These are phyloP conservation scores for Hippocampus abdominalis DNA, from an alignment of 2,113 vertebrate genomes.

Conservation along the genomic window DNA sequence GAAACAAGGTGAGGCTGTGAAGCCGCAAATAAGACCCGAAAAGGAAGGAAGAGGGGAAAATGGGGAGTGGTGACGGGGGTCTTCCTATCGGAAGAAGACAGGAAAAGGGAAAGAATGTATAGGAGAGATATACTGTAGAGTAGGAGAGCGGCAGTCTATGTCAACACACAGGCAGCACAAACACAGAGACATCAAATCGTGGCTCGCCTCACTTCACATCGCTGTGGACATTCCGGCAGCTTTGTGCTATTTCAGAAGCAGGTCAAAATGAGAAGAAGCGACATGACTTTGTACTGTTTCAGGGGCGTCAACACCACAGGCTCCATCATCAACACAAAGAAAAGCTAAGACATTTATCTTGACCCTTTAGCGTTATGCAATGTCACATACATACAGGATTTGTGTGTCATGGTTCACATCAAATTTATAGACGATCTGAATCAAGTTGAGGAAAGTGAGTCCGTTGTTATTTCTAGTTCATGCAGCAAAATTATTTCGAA, in stretches of 20 bases:
- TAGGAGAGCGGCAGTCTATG: constrained; percentile 17
- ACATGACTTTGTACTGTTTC: background rate
- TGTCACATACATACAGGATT: too few relatives aligned
- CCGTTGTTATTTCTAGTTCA: too few relatives aligned
- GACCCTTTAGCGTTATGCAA: too few relatives aligned
- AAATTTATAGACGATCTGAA: too few relatives aligned
- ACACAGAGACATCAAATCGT: constrained; percentile 1
- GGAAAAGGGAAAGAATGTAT: constrained; percentile 45
- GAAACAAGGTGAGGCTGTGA: constrained; percentile 10
- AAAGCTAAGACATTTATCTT: background rate
- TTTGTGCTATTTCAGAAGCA: constrained; percentile 3
- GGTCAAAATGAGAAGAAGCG: background rate
- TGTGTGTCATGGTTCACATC: too few relatives aligned
- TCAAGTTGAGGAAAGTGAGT: too few relatives aligned
- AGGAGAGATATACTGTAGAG: constrained; percentile 34
- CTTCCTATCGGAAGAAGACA: constrained; percentile 33
- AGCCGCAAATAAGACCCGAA: background rate
- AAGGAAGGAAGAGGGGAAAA: constrained; percentile 19
- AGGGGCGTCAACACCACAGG: background rate
- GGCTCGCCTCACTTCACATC: constrained; percentile 52
- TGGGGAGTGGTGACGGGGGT: constrained; percentile 9
- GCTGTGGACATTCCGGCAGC: constrained; percentile 58
- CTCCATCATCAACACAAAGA: background rate
- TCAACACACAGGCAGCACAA: constrained; percentile 25
- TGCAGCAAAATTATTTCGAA: too few relatives aligned